Percentiles rank a stretch among this genome's conserved stretches.
phyloP scores from a whole-genome alignment of 2,797 vertebrate genomes.

The Coendou prehensilis region DNA sequence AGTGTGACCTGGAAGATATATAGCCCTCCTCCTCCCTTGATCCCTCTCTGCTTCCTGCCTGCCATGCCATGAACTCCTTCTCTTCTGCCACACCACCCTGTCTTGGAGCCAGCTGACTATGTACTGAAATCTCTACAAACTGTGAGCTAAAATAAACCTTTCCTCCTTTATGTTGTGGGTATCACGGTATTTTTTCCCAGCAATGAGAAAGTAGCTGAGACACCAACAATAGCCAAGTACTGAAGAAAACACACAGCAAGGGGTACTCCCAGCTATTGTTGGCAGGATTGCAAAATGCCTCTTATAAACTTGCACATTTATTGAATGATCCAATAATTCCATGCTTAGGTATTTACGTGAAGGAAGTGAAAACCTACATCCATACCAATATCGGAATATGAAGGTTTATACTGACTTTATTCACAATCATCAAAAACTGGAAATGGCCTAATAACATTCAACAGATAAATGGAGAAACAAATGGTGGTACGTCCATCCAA shows the following conservation, averaged over 20 bases:
- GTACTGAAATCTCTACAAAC: neutral
- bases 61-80: neutral
- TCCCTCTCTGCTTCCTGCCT: neutral
- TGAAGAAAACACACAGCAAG: neutral
- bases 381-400: neutral
- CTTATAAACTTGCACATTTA: neutral
- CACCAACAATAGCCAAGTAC: neutral
- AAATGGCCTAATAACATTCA: neutral
- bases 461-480: neutral
- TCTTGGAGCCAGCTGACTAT: neutral
- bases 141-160: neutral
- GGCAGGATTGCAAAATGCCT: neutral
- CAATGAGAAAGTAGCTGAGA: neutral
- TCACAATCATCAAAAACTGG: neutral
- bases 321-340: neutral
- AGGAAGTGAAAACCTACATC: neutral
- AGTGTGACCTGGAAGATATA: neutral
- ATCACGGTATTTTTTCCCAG: neutral
- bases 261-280: accelerated
- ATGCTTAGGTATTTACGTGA: neutral
- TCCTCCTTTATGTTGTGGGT: neutral
- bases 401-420: neutral
- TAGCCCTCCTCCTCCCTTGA: neutral
- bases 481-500: neutral
- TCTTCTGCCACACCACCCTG: neutral